phyloP scores from a whole-genome alignment of 92 coral and sea anemone species.

The Blastomussa wellsi region DNA sequence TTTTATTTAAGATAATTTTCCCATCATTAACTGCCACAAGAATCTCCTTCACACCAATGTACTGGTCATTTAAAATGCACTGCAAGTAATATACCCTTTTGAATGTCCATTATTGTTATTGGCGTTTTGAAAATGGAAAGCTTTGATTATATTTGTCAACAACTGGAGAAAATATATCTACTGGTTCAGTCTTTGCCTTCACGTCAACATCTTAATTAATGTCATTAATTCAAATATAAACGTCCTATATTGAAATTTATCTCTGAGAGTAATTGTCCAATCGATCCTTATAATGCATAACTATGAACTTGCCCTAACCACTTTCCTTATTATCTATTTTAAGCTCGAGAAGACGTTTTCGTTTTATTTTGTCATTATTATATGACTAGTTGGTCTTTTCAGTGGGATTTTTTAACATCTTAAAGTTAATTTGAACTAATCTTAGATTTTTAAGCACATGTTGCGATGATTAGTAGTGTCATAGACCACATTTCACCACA shows the following conservation, averaged over 20 bases:
- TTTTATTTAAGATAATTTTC: conserved; percentile 1
- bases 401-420: neutral
- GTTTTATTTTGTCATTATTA: neutral
- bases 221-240: neutral
- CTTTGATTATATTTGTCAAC: conserved; percentile 20
- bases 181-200: neutral
- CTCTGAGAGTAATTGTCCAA: neutral
- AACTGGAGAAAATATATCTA: neutral
- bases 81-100: neutral
- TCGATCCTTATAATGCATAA: neutral
- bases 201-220: neutral
- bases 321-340: neutral
- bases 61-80: neutral
- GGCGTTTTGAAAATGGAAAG: neutral
- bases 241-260: neutral
- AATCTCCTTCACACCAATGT: neutral
- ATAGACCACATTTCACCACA: neutral
- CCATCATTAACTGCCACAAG: neutral
- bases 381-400: neutral
- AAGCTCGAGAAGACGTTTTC: conserved; percentile 42
- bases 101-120: neutral
- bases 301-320: neutral
- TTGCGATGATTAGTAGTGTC: neutral
- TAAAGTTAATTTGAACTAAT: neutral
- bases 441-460: neutral